Percentiles rank a stretch among this genome's conserved stretches.
phyloP scores from a whole-genome alignment of 1,140 invertebrate genomes.

The Oryctes rhinoceros region DNA sequence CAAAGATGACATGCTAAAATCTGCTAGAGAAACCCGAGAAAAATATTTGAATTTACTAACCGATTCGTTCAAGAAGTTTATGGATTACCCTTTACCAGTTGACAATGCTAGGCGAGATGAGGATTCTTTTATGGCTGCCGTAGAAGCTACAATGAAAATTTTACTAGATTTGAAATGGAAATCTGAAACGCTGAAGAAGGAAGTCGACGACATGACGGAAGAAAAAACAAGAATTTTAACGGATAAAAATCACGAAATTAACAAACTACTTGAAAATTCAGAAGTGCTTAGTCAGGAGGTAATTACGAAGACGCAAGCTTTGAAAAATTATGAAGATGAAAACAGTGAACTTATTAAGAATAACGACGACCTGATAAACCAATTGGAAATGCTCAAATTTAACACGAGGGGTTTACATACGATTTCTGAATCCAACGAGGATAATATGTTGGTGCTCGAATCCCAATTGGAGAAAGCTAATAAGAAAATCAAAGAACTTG shows the following conservation, averaged over 20 bases:
- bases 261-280: conserved; percentile 55
- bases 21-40: conserved; percentile 43
- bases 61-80: conserved; percentile 63
- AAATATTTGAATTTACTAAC: conserved; percentile 60
- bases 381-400: conserved; percentile 67
- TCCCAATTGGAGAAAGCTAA: conserved; percentile 64
- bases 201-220: conserved; percentile 55
- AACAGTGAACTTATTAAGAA: conserved; percentile 72
- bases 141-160: conserved; percentile 59
- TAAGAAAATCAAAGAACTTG: conserved; percentile 55
- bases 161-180: conserved; percentile 58
- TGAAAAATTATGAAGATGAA: conserved; percentile 68
- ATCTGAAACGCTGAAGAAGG: conserved; percentile 57
- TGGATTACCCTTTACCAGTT: conserved; percentile 54
- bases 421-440: conserved; percentile 73
- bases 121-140: conserved; percentile 17
- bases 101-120: neutral
- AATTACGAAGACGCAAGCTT: conserved; percentile 51
- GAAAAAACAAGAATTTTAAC: conserved; percentile 54
- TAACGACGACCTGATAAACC: conserved; percentile 70
- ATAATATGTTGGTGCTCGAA: conserved; percentile 69
- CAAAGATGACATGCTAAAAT: neutral
- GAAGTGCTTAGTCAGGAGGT: conserved; percentile 56
- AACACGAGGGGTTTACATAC: conserved; percentile 70
- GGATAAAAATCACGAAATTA: conserved; percentile 58